A percentile compares a stretch with the other conserved stretches of the same genome.
These are phyloP conservation scores for Trichonephila clavata DNA, from an alignment of 1,140 invertebrate genomes.

Conservation along the genomic window DNA sequence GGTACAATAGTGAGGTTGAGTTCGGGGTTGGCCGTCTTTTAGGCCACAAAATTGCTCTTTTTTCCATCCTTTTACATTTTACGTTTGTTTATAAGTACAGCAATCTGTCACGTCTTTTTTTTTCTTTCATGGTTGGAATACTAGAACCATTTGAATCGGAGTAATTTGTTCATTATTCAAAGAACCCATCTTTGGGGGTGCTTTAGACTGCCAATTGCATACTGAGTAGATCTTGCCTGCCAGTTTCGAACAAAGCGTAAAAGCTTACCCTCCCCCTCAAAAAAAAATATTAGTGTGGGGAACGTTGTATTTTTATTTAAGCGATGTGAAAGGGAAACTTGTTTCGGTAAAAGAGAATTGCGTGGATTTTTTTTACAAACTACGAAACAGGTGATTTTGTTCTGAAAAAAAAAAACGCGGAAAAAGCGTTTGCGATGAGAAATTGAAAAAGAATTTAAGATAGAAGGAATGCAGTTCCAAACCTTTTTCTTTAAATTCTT, in stretches of 20 bases:
- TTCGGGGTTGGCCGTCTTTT: background rate
- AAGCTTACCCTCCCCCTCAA: no score
- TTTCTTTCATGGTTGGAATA: background rate
- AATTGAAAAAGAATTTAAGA: no score
- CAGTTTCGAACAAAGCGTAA: background rate
- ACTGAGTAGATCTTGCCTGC: background rate
- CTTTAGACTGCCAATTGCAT: background rate
- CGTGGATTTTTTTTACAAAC: background rate
- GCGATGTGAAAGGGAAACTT: background rate
- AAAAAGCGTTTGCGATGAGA: no score
- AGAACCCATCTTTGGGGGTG: background rate
- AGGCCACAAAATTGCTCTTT: background rate
- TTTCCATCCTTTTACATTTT: background rate
- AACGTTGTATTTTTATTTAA: background rate
- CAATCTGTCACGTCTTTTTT: background rate
- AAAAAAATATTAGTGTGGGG: background rate
- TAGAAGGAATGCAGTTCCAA: no score
- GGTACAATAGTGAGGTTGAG: constrained; percentile 38
- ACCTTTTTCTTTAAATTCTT: no score
- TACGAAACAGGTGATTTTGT: background rate
- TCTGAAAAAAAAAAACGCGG: no score
- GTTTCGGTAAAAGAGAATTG: background rate
- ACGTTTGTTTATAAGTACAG: constrained; percentile 35
- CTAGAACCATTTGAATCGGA: background rate
- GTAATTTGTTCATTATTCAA: constrained; percentile 39